Base-by-base conservation (phyloP, 2,888 invertebrate species). In the Drymonia ruficornis region DNA sequence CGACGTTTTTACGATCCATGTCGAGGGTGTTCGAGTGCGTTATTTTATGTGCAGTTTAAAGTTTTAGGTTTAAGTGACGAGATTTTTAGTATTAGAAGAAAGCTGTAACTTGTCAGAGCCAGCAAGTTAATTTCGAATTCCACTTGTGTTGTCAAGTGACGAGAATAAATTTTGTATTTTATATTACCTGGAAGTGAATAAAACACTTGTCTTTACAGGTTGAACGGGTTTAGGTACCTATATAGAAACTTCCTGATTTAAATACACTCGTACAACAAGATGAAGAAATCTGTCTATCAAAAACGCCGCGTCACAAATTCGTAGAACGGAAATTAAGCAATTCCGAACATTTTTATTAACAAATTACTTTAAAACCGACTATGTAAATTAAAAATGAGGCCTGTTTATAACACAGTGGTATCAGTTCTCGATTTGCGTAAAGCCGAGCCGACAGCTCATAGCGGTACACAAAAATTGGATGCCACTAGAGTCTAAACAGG, bases 1-100 rank as follows among this genome's bases (percentile, higher is more conserved):
- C 62, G 83, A 83, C 80, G 67, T 78, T 81, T 87, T 87, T 84
- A 87, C 82, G 85, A 82, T 59, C 67, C 66, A 56, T 69, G 68
- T 70, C 63, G 60, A 67, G 53, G 64, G 67, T 66, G 61, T 72
- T 68, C 53, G 65, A 64, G 69, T 69, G 63, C 67, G 67, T 54
- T 74, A 72, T 72, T 87, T 85, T 83, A 86, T 82, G 78, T 64
- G 55, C 65, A 72, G 68, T 80, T 83, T 81, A 78, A 84, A 81
- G 81, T 80, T 83, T 63, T 65, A 57, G 58, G 72, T 71, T 74
- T 70, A 64, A 59, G 67, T 77, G 76, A 74, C 76, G n/a, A n/a
- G n/a, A 80, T 80, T 71, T 83, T 81, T 78, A 78, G 66, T 65
- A 50, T 12, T 5, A 28, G 47, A 44, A 18, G 36, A 28, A 47